A percentile compares a stretch with the other conserved stretches of the same genome.
These are phyloP conservation scores for human DNA, from an alignment of 2,113 vertebrate genomes.

Conservation along the genomic window GRCh38 chr5:132211501-132212000, in stretches of 20 bases:
- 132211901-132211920: neutral
- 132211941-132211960: neutral
- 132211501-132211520: neutral
- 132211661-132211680: neutral
- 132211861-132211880: neutral
- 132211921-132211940: neutral
- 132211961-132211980: slow-evolving; percentile 22
- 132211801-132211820: neutral
- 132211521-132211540: neutral
- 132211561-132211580: neutral
- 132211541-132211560: neutral
- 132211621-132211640: neutral
- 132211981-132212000: slow-evolving; percentile 14
- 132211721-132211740: neutral
- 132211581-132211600: neutral
- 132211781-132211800: neutral
- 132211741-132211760: neutral
- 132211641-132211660: neutral
- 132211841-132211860: neutral
- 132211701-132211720: neutral
- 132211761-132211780: neutral
- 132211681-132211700: neutral
- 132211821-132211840: neutral
- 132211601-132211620: neutral
- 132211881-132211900: neutral